Evolutionary conservation across 2,113 vertebrate genomes (phyloP).

Genomic region (Mesitornis unicolor): DNA sequence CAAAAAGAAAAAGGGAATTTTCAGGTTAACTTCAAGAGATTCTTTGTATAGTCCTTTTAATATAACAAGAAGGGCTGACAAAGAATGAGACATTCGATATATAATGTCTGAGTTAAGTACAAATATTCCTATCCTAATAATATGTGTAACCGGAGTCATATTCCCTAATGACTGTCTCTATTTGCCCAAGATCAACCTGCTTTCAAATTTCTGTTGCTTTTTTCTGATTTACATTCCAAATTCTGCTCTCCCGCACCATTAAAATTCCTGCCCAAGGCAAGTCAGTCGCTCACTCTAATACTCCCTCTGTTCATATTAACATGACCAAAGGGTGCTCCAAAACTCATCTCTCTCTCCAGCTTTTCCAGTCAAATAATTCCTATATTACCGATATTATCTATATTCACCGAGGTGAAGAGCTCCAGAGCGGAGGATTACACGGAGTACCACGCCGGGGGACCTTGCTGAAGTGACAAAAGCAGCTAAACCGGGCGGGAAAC

Average conservation of each 20-base stretch:
- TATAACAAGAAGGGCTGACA: not conserved
- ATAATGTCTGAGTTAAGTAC: not conserved
- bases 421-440: too few species aligned
- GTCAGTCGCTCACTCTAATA: not conserved
- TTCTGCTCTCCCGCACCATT: not conserved
- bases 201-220: conserved; percentile 14
- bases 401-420: too few species aligned
- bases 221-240: conserved; percentile 1
- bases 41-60: not conserved
- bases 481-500: too few species aligned
- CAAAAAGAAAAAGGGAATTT: not conserved
- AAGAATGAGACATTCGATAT: conserved; percentile 1
- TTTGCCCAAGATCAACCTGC: not conserved
- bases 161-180: not conserved
- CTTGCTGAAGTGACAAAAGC: too few species aligned
- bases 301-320: not conserved
- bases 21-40: not conserved
- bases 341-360: not conserved
- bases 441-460: too few species aligned
- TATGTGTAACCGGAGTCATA: not conserved
- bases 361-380: not conserved
- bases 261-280: not conserved
- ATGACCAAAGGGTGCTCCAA: not conserved
- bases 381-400: too few species aligned
- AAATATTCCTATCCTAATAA: not conserved